A percentile compares a stretch with the other conserved stretches of the same genome.
phyloP scores from a whole-genome alignment of 2,888 invertebrate genomes.

The Hyposoter dolosus region DNA sequence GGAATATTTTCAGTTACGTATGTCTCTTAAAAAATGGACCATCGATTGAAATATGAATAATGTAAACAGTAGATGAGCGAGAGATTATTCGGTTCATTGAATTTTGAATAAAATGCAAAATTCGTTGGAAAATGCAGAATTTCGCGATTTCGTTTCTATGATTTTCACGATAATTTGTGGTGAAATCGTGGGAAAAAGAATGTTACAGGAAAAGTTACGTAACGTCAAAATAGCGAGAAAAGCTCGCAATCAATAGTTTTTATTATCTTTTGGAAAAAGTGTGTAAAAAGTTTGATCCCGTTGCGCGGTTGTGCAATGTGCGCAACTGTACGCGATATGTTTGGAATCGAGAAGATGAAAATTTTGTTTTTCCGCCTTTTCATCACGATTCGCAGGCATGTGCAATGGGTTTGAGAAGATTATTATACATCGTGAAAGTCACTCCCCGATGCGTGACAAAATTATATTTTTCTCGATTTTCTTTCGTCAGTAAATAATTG shows the following conservation, averaged over 20 bases:
- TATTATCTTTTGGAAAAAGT: not conserved
- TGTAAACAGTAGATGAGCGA: not conserved
- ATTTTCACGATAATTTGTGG: not conserved
- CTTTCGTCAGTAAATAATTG: constrained; percentile 1
- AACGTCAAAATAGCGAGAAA: not conserved
- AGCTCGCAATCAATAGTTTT: not conserved
- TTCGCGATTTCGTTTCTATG: not conserved
- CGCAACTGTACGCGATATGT: constrained; percentile 28
- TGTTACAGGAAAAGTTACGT: not conserved
- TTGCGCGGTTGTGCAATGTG: not conserved
- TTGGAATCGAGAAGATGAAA: constrained; percentile 16
- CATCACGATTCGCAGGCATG: constrained; percentile 36
- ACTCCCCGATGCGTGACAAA: constrained; percentile 58
- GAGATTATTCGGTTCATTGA: not conserved
- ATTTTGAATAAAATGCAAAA: not conserved
- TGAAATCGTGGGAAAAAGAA: not conserved
- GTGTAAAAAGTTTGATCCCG: constrained; percentile 8
- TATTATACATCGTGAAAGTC: constrained; percentile 43
- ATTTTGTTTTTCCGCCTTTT: constrained; percentile 10
- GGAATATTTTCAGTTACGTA: too few relatives aligned
- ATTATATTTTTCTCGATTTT: constrained; percentile 3
- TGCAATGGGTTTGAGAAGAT: constrained; percentile 42
- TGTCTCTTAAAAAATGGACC: not conserved
- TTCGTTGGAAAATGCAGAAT: not conserved
- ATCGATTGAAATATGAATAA: not conserved